phyloP scores from a whole-genome alignment of 1,140 invertebrate species.

The Sycobia sp. region DNA sequence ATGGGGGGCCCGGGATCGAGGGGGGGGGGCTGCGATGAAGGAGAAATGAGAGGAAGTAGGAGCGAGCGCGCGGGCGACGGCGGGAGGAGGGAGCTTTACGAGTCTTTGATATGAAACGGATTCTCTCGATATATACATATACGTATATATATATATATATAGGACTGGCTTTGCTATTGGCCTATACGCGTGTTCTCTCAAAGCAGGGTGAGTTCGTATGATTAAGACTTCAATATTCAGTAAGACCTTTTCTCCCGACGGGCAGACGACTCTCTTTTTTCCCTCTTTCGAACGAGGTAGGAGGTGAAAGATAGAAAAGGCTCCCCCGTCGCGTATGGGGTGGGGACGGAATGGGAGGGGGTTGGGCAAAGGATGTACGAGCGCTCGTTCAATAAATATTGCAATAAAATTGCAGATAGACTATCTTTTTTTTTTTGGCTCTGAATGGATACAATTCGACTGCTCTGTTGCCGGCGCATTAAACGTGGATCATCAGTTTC shows the following conservation, averaged over 20 bases:
- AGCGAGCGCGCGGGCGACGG: too few relatives aligned
- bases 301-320: too few relatives aligned
- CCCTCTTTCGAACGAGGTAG: too few relatives aligned
- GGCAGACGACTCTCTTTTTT: not conserved
- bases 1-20: too few relatives aligned
- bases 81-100: conserved; percentile 7
- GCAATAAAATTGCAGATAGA: conserved; percentile 32
- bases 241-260: conserved; percentile 11
- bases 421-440: conserved; percentile 18
- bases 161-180: conserved; percentile 12
- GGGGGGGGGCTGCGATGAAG: not conserved
- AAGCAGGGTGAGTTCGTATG: conserved; percentile 27
- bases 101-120: conserved; percentile 30
- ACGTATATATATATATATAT: too few relatives aligned
- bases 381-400: conserved; percentile 22
- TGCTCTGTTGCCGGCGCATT: not conserved
- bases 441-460: conserved; percentile 17
- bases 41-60: not conserved
- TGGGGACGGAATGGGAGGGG: too few relatives aligned
- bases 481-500: too few relatives aligned
- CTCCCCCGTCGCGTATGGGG: too few relatives aligned
- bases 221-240: conserved; percentile 37
- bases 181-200: conserved; percentile 16
- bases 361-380: not conserved
- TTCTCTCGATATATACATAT: conserved; percentile 14